Base-by-base conservation (phyloP, 2,888 invertebrate species). In the Acronicta alni region DNA sequence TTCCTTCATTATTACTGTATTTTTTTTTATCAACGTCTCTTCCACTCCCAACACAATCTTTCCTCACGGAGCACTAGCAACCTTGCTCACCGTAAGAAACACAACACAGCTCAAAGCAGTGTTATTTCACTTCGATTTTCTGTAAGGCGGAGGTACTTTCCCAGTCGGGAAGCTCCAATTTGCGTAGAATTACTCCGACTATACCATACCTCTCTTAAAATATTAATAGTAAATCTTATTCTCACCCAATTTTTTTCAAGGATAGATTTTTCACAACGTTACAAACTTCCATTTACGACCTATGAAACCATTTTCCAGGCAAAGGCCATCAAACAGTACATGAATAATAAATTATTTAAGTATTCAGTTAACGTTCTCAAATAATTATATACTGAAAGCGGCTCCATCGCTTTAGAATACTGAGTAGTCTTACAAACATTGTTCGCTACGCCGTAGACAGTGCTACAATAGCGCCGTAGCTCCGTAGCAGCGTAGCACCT, bases 341-440 rank as follows among this genome's bases (percentile, higher is more conserved):
- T 52, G 32, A 57, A 69, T 57, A 62, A 57, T 48, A 48, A 60
- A 60, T 65, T 51, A 67, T 67, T 61, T 46, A 55, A 54, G 44
- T 18, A 69, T 56, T 58, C 74, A 56, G 70, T 63, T 53, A 58
- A 47, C 58, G 64, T 56, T 56, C 49, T 63, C 38, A 58, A 63
- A 69, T 69, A 70, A 70, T 73, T 68, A 55, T 63, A 51, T 39
- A 63, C 55, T 51, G 48, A 73, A 69, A 73, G 17, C 47, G 46
- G 37, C 53, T 63, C 35, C 42, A 69, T 53, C 20, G 42, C 58
- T 69, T 58, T 64, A 48, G 74, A 73, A 71, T 73, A 63, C 64
- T 69, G 74, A 70, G 30, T 39, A 58, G 70, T 54, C 42, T 71
- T 41, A 10, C 44, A 39, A 46, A 71, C 53, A 68, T 58, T 54